Percentiles rank a stretch among this genome's conserved stretches.
Conservation (phyloP, 1,140 invertebrate species). For the Cecropterus lyciades region DNA sequence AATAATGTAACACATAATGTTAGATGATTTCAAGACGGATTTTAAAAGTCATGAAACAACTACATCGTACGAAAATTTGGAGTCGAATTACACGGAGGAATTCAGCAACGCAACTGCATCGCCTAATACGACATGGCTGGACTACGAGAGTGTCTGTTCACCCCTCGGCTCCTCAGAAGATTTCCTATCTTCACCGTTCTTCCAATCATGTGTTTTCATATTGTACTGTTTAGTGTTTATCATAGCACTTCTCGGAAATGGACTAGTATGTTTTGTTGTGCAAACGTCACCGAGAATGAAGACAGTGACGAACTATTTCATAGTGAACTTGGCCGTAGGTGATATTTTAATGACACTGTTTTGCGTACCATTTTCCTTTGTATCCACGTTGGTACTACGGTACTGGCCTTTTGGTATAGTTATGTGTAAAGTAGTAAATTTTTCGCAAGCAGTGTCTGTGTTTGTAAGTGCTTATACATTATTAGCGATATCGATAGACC, state of each 20-base stretch:
- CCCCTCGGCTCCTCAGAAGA: slow-evolving; percentile 40
- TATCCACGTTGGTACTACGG: slow-evolving; percentile 88
- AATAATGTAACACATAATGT: slow-evolving; percentile 45
- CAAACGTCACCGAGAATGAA: slow-evolving; percentile 91
- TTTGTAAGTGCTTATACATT: slow-evolving; percentile 94
- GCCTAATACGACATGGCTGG: slow-evolving; percentile 37
- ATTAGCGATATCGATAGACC: slow-evolving; percentile 93
- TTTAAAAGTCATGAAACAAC: slow-evolving; percentile 30
- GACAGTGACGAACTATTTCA: slow-evolving; percentile 95
- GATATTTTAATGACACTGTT: slow-evolving; percentile 94
- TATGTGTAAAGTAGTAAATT: slow-evolving; percentile 92
- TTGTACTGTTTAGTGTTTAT: slow-evolving; percentile 91
- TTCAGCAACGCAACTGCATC: slow-evolving; percentile 8
- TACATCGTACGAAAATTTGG: slow-evolving; percentile 15
- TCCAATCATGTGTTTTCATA: slow-evolving; percentile 88
- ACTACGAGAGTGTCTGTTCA: slow-evolving; percentile 41
- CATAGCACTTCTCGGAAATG: slow-evolving; percentile 90
- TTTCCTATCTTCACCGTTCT: slow-evolving; percentile 76
- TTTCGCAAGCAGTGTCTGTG: slow-evolving; percentile 91
- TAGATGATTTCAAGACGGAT: slow-evolving; percentile 35
- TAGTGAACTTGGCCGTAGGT: slow-evolving; percentile 93
- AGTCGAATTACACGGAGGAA: slow-evolving; percentile 21
- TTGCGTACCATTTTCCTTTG: slow-evolving; percentile 94
- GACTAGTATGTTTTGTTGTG: slow-evolving; percentile 93
- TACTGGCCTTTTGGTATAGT: slow-evolving; percentile 93